Base-by-base conservation (phyloP, 2,888 invertebrate genomes). In the Cerastoderma edule region DNA sequence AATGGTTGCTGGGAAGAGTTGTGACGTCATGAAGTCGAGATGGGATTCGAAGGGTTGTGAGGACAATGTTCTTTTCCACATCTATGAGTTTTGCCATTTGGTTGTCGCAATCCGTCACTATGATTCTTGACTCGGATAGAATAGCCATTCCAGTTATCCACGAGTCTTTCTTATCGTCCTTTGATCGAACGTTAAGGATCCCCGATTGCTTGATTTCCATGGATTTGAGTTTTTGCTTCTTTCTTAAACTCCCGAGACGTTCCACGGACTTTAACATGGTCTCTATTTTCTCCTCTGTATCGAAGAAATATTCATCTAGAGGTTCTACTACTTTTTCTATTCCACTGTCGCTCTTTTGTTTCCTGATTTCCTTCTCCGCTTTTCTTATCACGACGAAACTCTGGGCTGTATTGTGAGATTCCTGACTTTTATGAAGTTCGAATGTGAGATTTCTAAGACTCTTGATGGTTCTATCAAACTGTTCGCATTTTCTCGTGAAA, bases 301-400 rank as follows among this genome's bases (percentile, higher is more conserved):
- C 39, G 39, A 60, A 60, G 39, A 39, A 60, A 39, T 60, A 60
- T 39, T 60, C 60, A n/a, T 35, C 24, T 2, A 39, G 3, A 8
- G n/a, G 28, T 4, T 39, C 60, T 39, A 22, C 39, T 39, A 6
- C 39, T 22, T 24, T 4, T 2, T 39, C 16, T 10, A 60, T 39
- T 33, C 60, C 39, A 39, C 60, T 60, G 16, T 24, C 39, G 24
- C 60, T 60, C 24, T 60, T 60, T 39, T 60, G 60, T 24, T 24
- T 60, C 27, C 24, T 35, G 6, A 60, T 60, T 33, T 60, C 60
- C 16, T 39, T 22, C 16, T 33, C 39, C 3, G 39, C 27, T 60
- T 35, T 60, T 39, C 39, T 60, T 39, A 24, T 60, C 0, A 24
- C 27, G 27, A 39, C 60, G 27, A 60, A 60, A 16, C 35, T 60